Evolutionary conservation across 2,113 vertebrate genomes (phyloP), one percentile per base, ranked within the genome.

Genomic region (Mugil cephalus): DNA sequence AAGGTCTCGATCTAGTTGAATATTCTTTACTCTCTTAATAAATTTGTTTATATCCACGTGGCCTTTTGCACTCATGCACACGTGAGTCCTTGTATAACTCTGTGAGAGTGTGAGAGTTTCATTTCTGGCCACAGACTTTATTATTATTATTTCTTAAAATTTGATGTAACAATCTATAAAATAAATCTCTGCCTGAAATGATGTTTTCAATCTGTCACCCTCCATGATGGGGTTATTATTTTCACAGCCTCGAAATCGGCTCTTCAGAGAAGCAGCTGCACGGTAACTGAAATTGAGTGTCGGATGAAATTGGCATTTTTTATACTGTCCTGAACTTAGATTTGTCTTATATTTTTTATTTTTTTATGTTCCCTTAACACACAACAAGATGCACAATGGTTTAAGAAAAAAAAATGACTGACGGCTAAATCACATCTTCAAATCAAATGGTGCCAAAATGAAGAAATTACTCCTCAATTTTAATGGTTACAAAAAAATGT

Each of bases 251-350:
- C 43, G n/a, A n/a, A n/a, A n/a, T n/a, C n/a, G n/a, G n/a, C n/a
- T n/a, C n/a, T n/a, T n/a, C n/a, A n/a, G n/a, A n/a, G n/a, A n/a
- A n/a, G 15, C 53, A 67, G 62, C 46, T 39, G 40, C 36, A 18
- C 17, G 9, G 47, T 79, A 47, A 79, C 47, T 46, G 61, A 66
- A 47, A 61, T n/a, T 34, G 51, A 74, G 52, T 47, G 38, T 18
- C 46, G 60, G 40, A 39, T 59, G 34, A 71, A 30, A 30, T 64
- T 36, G 17, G 3, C 24, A 58, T 50, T 77, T n/a, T 77, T 69
- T 62, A 55, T 30, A 54, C n/a, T 19, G 35, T 5, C 24, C 24
- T 30, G 24, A 30, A 30, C 24, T 30, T 30, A 30, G 24, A 30
- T 3, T n/a, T 30, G 24, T 30, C 24, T 30, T 30, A 2, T 30